Base-by-base conservation (phyloP, 2,797 vertebrate species). In the Borostomias antarcticus region DNA sequence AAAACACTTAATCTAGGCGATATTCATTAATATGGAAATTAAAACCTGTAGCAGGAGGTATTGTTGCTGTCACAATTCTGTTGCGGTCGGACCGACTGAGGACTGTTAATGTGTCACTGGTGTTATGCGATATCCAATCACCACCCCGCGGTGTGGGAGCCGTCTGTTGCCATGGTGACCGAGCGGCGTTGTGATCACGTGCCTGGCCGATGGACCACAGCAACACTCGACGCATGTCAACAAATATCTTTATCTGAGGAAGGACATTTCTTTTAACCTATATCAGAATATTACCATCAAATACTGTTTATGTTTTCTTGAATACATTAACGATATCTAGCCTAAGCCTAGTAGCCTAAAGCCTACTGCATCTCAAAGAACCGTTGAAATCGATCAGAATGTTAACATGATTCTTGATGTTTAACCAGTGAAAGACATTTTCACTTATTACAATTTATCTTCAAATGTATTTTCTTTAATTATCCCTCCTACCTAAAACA, bases 141-240 rank as follows among this genome's bases (percentile, higher is more conserved):
- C 70, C 25, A 35, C 43, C 64, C 75, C 6, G 35, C 11, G 62
- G 72, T 66, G 59, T 10, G 37, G 43, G 58, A 74, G 74, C 68
- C 47, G 25, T 74, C 57, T 68, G 82, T 89, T 89, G 81, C 89
- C 85, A 86, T 85, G 80, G 84, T 13, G 66, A 87, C 60, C 3
- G 26, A 3, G 63, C 51, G 62, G 33, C n/a, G n/a, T n/a, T n/a
- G n/a, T n/a, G n/a, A n/a, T n/a, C n/a, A n/a, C n/a, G n/a, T n/a
- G n/a, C n/a, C n/a, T n/a, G n/a, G n/a, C n/a, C n/a, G n/a, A n/a
- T n/a, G n/a, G n/a, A n/a, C n/a, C n/a, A n/a, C n/a, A n/a, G 66
- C 53, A 72, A 52, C 51, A 45, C 73, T 67, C 30, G n/a, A n/a
- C n/a, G 65, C 57, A 76, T 58, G 56, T 8, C 60, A 17, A 30